These are phyloP conservation scores for Mustela lutreola DNA, from an alignment of 2,113 vertebrate genomes.

Conservation along the genomic window DNA sequence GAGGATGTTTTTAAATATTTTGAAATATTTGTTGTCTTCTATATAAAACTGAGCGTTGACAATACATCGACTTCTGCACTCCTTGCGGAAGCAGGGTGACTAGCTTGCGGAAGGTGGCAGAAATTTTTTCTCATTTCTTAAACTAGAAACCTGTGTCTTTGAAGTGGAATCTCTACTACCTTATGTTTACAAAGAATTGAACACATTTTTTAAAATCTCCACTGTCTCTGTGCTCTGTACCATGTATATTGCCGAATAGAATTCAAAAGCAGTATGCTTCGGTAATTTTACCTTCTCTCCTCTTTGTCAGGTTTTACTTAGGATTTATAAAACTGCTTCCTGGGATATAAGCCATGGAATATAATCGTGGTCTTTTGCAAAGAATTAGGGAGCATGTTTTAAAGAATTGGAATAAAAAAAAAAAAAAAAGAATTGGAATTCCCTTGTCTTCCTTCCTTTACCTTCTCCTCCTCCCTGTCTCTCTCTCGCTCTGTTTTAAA, in stretches of 20 bases:
- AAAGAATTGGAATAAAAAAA: background rate
- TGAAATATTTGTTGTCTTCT: background rate
- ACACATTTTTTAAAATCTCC: background rate
- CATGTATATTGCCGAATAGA: background rate
- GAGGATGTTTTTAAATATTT: background rate
- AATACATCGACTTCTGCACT: background rate
- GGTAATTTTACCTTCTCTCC: background rate
- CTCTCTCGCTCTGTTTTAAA: background rate
- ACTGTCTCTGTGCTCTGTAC: background rate
- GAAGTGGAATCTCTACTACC: background rate
- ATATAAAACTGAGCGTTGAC: background rate
- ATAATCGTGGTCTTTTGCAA: constrained; percentile 18
- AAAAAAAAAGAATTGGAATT: background rate
- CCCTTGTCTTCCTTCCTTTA: background rate
- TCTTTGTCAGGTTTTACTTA: constrained; percentile 15
- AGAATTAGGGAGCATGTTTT: background rate
- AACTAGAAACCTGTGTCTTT: background rate
- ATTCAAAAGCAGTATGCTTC: background rate
- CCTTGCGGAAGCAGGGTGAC: constrained; percentile 45
- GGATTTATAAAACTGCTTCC: constrained; percentile 32
- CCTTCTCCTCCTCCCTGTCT: background rate
- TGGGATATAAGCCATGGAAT: background rate
- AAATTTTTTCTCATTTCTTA: background rate
- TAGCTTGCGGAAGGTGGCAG: background rate
- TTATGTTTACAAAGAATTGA: constrained; percentile 9